These are phyloP conservation scores for Callinectes sapidus DNA, from an alignment of 2,888 invertebrate species.

Conservation along the genomic window DNA sequence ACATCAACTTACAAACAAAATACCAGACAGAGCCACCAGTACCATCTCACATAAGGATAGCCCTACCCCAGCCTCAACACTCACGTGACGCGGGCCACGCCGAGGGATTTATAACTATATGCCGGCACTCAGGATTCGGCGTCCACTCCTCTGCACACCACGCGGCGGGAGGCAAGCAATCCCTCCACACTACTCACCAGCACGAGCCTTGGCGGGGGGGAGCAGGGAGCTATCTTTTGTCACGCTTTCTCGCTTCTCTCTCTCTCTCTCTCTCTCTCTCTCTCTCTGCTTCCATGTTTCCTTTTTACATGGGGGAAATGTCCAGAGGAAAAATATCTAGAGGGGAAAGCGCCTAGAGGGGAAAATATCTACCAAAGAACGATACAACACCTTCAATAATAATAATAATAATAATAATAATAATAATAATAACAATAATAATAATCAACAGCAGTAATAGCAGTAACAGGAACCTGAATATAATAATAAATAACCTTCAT, in stretches of 20 bases:
- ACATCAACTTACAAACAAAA: too few relatives aligned
- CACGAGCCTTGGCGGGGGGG: conserved; percentile 1
- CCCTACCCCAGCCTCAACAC: neutral
- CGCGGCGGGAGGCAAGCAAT: neutral
- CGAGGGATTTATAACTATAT: neutral
- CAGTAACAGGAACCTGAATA: too few relatives aligned
- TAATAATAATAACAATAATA: too few relatives aligned
- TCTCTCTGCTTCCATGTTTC: neutral
- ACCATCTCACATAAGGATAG: neutral
- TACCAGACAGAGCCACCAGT: neutral
- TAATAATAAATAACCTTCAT: too few relatives aligned
- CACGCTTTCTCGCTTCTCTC: neutral
- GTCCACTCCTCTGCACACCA: neutral
- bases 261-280: conserved; percentile 1
- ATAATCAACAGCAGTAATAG: too few relatives aligned
- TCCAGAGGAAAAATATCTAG: too few relatives aligned
- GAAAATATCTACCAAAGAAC: too few relatives aligned
- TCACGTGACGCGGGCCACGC: neutral
- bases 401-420: too few relatives aligned
- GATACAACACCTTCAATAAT: too few relatives aligned
- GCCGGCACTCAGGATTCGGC: neutral
- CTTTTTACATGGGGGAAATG: too few relatives aligned
- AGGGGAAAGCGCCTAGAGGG: too few relatives aligned
- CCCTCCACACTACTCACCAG: neutral
- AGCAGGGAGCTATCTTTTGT: neutral